phyloP scores from a whole-genome alignment of 1,140 invertebrate species.

The Cherax destructor region DNA sequence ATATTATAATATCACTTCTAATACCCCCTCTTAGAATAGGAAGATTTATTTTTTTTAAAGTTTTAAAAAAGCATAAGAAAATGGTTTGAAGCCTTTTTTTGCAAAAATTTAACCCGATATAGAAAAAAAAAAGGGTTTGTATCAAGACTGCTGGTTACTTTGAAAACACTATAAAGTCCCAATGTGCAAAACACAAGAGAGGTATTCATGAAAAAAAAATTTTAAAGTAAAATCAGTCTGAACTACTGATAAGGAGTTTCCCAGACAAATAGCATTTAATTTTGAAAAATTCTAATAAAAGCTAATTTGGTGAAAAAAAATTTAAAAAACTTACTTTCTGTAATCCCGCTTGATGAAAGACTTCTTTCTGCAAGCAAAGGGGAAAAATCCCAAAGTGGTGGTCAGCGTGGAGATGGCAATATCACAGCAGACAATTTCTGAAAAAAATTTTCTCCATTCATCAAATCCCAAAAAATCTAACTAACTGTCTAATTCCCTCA shows the following conservation, averaged over 20 bases:
- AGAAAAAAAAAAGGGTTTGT: too few relatives aligned
- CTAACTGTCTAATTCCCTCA: conserved; percentile 93
- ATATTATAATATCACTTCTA: too few relatives aligned
- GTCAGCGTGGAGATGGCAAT: conserved; percentile 95
- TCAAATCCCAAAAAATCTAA: conserved; percentile 86
- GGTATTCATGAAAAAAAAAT: too few relatives aligned
- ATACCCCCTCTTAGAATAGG: too few relatives aligned
- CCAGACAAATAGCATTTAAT: background rate
- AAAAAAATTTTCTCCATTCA: conserved; percentile 80
- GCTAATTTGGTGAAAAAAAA: background rate
- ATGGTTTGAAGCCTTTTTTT: too few relatives aligned
- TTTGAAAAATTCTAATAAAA: background rate
- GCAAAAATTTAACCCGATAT: too few relatives aligned
- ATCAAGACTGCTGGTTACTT: too few relatives aligned
- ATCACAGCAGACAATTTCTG: conserved; percentile 83
- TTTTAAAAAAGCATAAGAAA: too few relatives aligned
- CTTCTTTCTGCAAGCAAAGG: conserved; percentile 81
- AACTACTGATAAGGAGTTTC: background rate
- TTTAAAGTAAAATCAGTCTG: too few relatives aligned
- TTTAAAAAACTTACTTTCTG: conserved; percentile 71
- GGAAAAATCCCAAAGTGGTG: conserved; percentile 92
- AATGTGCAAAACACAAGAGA: too few relatives aligned
- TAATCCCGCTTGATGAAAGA: conserved; percentile 64
- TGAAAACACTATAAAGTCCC: too few relatives aligned
- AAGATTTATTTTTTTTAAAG: too few relatives aligned